Evolutionary conservation across 2,888 invertebrate species (phyloP), one percentile per base, ranked within the genome.

Genomic region (Arge pagana): DNA sequence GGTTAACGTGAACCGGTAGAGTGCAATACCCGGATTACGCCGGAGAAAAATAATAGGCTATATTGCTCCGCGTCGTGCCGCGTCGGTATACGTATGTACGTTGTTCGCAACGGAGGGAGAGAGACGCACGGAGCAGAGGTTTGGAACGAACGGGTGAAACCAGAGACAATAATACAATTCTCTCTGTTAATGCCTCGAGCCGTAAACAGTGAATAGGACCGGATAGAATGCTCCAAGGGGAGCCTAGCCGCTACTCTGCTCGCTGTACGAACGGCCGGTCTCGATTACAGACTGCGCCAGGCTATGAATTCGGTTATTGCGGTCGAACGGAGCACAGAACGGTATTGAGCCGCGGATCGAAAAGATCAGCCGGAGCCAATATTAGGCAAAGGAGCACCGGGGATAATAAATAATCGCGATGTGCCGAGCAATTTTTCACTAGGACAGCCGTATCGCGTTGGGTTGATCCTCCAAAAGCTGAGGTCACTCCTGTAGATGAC

Each of bases 191-290:
- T 70, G 68, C 68, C 61, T 54, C 57, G 58, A 64, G 65, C 66
- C 68, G 66, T 70, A 69, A 70, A 70, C 69, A 70, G 65, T 68
- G 66, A 66, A 66, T 66, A 67, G 70, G 65, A 68, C 62, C 67
- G 67, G 70, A 68, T 62, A 66, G 70, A 67, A 64, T 68, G 67
- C 66, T 64, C 61, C 67, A 68, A 67, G 70, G 68, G 70, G 66
- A 63, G 61, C 60, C 16, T 26, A 56, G 54, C 57, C 50, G 28
- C 30, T 54, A 26, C 24, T 51, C 41, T 48, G 40, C 48, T 54
- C 52, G 45, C 31, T 7, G 2, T 16, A 30, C 33, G 50, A 23
- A 24, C 49, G 23, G 36, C 24, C 24, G 30, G 15, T 18, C 40
- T 24, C 41, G 49, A 49, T 30, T 53, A 41, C 33, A 45, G 45